Conservation (phyloP, 2,888 invertebrate species). For the Diaphora mendica region DNA sequence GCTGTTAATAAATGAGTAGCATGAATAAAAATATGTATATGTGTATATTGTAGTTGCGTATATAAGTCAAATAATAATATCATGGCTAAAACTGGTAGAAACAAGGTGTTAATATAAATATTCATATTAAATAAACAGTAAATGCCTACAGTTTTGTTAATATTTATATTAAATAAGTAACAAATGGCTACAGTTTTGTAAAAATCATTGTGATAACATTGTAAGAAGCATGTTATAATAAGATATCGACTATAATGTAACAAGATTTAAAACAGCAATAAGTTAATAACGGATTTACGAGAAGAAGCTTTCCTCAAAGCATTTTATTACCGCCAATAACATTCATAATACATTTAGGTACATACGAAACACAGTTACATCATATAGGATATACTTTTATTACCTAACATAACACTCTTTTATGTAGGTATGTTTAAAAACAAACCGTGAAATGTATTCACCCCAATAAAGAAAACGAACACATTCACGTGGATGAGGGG, state of each 20-base stretch:
- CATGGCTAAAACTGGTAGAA: no score
- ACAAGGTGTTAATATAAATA: no score
- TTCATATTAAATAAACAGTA: no score
- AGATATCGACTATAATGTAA: no score
- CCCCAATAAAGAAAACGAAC: slow-evolving; percentile 51
- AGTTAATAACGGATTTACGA: background rate
- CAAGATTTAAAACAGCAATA: background rate
- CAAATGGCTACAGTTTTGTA: background rate
- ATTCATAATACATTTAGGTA: background rate
- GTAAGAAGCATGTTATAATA: background rate
- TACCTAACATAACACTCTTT: slow-evolving; percentile 12
- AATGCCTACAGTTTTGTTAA: no score
- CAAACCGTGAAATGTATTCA: slow-evolving; percentile 54
- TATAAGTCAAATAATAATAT: no score
- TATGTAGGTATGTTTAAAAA: slow-evolving; percentile 44
- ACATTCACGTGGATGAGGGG: slow-evolving; percentile 40
- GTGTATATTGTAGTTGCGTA: background rate
- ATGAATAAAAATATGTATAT: no score
- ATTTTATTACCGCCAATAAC: background rate
- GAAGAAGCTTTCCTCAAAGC: background rate
- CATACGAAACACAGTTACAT: background rate
- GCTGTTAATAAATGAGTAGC: no score
- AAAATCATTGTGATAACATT: background rate
- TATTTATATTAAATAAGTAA: background rate
- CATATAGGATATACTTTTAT: background rate